These are phyloP conservation scores for Cataglyphis albicans DNA, from an alignment of 2,888 invertebrate species.

Conservation along the genomic window DNA sequence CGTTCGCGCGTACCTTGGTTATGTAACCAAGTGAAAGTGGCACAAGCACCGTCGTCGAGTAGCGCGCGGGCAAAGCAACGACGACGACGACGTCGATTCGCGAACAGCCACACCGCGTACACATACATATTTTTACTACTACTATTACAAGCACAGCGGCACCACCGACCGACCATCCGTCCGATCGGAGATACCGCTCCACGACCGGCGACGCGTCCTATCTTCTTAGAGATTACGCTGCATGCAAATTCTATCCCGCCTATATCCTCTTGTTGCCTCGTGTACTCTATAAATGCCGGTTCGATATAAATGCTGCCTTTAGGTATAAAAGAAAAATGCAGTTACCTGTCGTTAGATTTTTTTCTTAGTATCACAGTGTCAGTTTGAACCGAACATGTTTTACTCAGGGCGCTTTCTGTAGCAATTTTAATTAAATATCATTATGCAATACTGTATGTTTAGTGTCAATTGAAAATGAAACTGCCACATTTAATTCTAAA, in stretches of 20 bases:
- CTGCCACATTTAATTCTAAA: background rate
- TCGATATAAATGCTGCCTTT: background rate
- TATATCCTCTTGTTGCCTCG: background rate
- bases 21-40: constrained; percentile 86
- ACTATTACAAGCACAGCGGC: constrained; percentile 55
- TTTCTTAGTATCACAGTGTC: background rate
- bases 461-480: constrained; percentile 18
- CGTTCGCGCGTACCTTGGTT: constrained; percentile 77
- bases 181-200: constrained; percentile 58
- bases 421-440: constrained; percentile 16
- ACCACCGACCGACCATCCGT: constrained; percentile 62
- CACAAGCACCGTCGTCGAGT: constrained; percentile 80
- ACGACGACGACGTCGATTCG: constrained; percentile 74
- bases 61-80: constrained; percentile 73
- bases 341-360: background rate
- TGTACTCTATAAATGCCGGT: background rate
- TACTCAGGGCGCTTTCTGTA: background rate
- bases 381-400: background rate
- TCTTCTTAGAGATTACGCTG: constrained; percentile 20
- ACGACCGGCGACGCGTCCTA: constrained; percentile 36
- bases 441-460: background rate
- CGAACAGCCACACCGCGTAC: constrained; percentile 77
- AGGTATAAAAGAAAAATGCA: background rate
- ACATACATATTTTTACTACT: constrained; percentile 35
- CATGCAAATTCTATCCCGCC: background rate